Base-by-base conservation (phyloP, 2,888 invertebrate species). In the Drosophila melanocephala region DNA sequence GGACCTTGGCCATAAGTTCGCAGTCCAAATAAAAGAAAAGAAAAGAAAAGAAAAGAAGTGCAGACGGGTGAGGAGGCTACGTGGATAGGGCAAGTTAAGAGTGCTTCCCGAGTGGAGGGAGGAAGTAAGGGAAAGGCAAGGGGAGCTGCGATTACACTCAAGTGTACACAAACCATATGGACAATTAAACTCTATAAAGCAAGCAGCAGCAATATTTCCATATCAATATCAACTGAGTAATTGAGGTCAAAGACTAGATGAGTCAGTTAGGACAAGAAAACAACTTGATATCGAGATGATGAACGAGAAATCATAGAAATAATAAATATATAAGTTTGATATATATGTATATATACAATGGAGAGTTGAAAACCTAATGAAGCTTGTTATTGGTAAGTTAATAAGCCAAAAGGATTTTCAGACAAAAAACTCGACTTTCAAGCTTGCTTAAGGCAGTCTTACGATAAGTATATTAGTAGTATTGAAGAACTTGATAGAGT, bases 81-180 rank as follows among this genome's bases (percentile, higher is more conserved):
- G 22, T 28, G 33, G 22, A 55, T 44, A 61, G 67, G 53, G 60
- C 57, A 63, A 75, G 76, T 82, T 82, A 72, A 79, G 72, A 79
- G 70, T 76, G 71, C 68, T 66, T 55, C 52, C 0, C 0, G 57
- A 16, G 19, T 37, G 19, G 26, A 16, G 22, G 44, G 32, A 30
- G 55, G 28, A 0, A 26, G 26, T 2, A 26, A 16, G 64, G 42
- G 12, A 10, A 39, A 2, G 22, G 53, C 32, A n/a, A 22, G 52
- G 42, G 14, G 33, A 26, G 12, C 19, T 51, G 57, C 61, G 58
- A 57, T 32, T 63, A 30, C 62, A 64, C 42, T 73, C 59, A 77
- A 56, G 58, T 57, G 52, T 68, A 72, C 71, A 72, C 42, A 66
- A 58, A 55, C 84, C 84, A 81, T 83, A 81, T 81, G 84, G 69